These are phyloP conservation scores for Thaleichthys pacificus DNA, from an alignment of 2,797 vertebrate species.

Conservation along the genomic window DNA sequence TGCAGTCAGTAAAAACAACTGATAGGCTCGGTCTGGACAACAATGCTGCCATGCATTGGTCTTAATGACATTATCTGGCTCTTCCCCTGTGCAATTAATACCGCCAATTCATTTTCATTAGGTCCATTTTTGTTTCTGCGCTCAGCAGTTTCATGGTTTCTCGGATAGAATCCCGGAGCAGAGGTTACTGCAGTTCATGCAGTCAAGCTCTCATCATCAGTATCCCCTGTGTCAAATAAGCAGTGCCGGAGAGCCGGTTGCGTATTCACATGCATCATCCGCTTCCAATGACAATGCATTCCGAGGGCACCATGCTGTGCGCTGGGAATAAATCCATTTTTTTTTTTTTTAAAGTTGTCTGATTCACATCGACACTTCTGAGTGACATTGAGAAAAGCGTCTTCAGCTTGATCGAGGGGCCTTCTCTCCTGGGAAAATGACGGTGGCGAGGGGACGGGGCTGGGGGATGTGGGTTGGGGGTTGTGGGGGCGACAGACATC, in stretches of 20 bases:
- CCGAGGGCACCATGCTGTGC: slow-evolving; percentile 26
- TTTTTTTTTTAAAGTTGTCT: slow-evolving; percentile 29
- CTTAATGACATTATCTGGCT: background rate
- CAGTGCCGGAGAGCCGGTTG: background rate
- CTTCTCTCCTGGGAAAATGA: slow-evolving; percentile 41
- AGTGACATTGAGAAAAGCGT: slow-evolving; percentile 53
- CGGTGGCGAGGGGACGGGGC: slow-evolving; percentile 34
- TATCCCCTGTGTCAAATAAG: background rate
- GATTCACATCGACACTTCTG: slow-evolving; percentile 45
- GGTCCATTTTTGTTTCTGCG: background rate
- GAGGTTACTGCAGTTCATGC: background rate
- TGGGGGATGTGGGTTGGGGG: slow-evolving; percentile 14
- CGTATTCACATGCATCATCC: slow-evolving; percentile 10
- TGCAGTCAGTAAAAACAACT: no score
- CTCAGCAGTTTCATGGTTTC: background rate
- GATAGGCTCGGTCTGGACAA: no score
- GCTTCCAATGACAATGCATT: slow-evolving; percentile 32
- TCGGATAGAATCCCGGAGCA: background rate
- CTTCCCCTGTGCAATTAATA: no score
- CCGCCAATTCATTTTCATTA: no score
- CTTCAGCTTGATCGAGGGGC: slow-evolving; percentile 57
- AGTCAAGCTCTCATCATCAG: background rate
- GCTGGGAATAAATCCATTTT: slow-evolving; percentile 47
- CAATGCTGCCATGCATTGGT: no score
- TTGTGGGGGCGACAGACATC: slow-evolving; percentile 41